phyloP scores from a whole-genome alignment of 1,140 invertebrate species.

The Drosophila pseudoananassae region DNA sequence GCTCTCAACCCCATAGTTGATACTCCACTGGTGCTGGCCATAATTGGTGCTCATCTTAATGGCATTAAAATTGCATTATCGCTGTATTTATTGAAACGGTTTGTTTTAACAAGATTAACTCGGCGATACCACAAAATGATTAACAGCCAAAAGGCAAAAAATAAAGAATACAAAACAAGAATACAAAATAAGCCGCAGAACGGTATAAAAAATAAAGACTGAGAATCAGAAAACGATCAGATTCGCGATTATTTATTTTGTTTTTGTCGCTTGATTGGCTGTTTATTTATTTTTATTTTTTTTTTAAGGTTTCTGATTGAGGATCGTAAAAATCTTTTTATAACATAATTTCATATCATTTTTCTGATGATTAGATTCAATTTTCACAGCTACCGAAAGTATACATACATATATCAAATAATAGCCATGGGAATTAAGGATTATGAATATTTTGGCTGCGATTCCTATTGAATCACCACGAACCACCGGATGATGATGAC shows the following conservation, averaged over 20 bases:
- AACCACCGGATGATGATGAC: conserved; percentile 6
- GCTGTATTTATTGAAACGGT: conserved; percentile 82
- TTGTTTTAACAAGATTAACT: conserved; percentile 82
- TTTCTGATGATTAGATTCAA: conserved; percentile 80
- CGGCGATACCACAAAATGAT: conserved; percentile 78
- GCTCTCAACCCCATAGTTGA: conserved; percentile 18
- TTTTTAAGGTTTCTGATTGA: not conserved
- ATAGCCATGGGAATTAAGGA: conserved; percentile 36
- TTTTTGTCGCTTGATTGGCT: conserved; percentile 4
- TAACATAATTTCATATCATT: conserved; percentile 81
- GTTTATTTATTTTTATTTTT: conserved; percentile 30
- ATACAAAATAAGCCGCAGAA: conserved; percentile 32
- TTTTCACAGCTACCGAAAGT: conserved; percentile 32
- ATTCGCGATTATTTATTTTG: conserved; percentile 48
- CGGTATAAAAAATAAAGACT: conserved; percentile 20
- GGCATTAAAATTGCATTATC: conserved; percentile 82
- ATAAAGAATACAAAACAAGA: not conserved
- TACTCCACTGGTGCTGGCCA: conserved; percentile 64
- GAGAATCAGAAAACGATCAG: conserved; percentile 30
- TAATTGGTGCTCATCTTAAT: conserved; percentile 82
- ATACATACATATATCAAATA: conserved; percentile 30
- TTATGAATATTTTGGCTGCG: not conserved
- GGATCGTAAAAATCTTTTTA: conserved; percentile 65
- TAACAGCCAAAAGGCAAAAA: conserved; percentile 60
- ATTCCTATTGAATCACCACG: conserved; percentile 20